Conservation (phyloP, 2,797 vertebrate genomes). For the Artibeus lituratus region DNA sequence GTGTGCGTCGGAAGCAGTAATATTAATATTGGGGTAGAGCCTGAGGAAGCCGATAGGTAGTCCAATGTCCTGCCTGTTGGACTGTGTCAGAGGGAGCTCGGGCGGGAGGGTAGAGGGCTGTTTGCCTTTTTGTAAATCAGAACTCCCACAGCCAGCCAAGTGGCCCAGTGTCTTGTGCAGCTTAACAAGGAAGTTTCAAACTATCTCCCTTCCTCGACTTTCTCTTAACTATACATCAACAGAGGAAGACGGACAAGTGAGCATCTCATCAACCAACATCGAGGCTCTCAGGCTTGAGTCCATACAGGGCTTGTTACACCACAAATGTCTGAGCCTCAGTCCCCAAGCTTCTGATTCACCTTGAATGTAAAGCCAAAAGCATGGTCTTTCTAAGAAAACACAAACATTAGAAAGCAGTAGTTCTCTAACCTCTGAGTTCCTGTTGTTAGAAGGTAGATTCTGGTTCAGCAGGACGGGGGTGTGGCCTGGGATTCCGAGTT, state of each 20-base stretch:
- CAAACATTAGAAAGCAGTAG: background rate
- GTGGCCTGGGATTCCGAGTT: background rate
- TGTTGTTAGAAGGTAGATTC: background rate
- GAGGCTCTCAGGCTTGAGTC: background rate
- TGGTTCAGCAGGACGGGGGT: background rate
- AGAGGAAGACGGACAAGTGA: background rate
- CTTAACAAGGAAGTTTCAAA: background rate
- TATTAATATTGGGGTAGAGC: background rate
- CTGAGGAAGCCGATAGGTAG: too few relatives aligned
- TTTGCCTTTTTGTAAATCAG: background rate
- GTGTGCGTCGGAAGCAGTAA: rapidly evolving
- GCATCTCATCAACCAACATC: rapidly evolving
- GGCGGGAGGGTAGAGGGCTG: background rate
- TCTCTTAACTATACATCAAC: rapidly evolving
- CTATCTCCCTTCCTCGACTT: rapidly evolving
- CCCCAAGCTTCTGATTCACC: background rate
- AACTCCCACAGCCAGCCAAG: background rate
- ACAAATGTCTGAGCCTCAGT: background rate
- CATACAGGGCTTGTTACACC: background rate
- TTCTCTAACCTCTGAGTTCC: too few relatives aligned
- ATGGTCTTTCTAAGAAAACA: background rate
- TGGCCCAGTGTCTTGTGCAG: background rate
- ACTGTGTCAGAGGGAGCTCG: too few relatives aligned
- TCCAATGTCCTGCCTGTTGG: background rate
- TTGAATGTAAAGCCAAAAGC: background rate